Evolutionary conservation across 2,113 vertebrate genomes (phyloP), one percentile per base, ranked within the genome.

Genomic region (Spea multiplicata): DNA sequence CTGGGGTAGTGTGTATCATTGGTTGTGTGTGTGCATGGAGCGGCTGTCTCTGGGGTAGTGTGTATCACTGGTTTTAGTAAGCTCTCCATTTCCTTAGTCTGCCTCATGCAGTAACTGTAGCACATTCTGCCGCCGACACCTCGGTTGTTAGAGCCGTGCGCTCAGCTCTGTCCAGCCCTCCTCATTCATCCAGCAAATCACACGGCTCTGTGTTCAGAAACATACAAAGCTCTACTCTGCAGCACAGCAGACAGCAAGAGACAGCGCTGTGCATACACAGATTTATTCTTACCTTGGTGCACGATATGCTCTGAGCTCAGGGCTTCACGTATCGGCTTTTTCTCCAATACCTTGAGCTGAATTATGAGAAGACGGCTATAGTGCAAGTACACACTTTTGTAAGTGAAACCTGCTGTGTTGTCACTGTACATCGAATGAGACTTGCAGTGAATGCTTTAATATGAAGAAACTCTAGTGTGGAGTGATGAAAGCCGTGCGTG

Each of bases 151-250:
- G 55, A 71, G 76, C 71, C 76, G 57, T 78, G 48, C 71, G 30
- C 53, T 48, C 59, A 71, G 55, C 49, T 66, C 47, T 59, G 77
- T 62, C 77, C 77, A 67, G 46, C 77, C 77, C 77, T 72, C 64
- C 4, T 53, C 46, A 17, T 44, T 55, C 71, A 16, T 57, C 64
- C 50, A 73, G 64, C 77, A 45, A 80, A 73, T 80, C 70, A 73
- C 55, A 46, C 52, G 17, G 49, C 77, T 48, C 4, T 67, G 71
- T 64, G 48, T 67, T 80, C 70, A 73, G 77, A 71, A 80, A 67
- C 66, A 69, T 52, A 76, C 67, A 62, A 57, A 52, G 46, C 44
- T 65, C 59, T 71, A 30, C 76, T 57, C 50, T 69, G 16, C 52
- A 73, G 62, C 70, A 67, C 77, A 73, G 77, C 77, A 79, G 70